A percentile compares a stretch with the other conserved stretches of the same genome.
Conservation (phyloP, 1,140 invertebrate genomes). For the Papilio machaon region DNA sequence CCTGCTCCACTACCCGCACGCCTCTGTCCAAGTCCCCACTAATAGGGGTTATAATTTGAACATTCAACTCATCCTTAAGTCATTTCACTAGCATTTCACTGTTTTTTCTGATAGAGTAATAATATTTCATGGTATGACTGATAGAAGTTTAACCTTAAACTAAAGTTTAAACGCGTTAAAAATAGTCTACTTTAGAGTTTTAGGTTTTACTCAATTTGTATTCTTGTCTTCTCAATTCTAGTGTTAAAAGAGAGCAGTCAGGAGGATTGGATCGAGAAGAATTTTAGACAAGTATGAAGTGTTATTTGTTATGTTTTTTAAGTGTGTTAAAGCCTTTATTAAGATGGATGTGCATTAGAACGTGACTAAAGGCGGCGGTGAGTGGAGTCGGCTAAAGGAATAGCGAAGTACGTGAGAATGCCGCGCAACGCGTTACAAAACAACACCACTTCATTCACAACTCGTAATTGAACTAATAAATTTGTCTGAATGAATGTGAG, state of each 20-base stretch:
- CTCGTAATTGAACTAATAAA: not conserved
- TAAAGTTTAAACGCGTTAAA: too few species aligned
- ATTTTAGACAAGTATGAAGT: too few species aligned
- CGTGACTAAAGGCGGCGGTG: not conserved
- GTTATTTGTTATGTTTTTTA: too few species aligned
- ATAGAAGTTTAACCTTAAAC: too few species aligned
- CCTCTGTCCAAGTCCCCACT: not conserved
- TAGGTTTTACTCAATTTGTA: too few species aligned
- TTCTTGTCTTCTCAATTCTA: too few species aligned
- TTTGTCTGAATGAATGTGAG: not conserved
- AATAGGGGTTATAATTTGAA: not conserved
- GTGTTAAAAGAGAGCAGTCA: too few species aligned
- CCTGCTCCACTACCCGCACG: too few species aligned
- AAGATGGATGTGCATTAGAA: not conserved
- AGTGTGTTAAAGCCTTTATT: too few species aligned
- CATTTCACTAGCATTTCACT: not conserved
- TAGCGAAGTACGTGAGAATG: not conserved
- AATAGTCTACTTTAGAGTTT: too few species aligned
- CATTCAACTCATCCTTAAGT: not conserved
- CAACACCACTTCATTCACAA: not conserved
- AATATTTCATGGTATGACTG: not conserved
- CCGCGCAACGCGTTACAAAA: not conserved
- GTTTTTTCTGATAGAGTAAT: not conserved
- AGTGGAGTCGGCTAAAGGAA: not conserved
- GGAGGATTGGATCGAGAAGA: too few species aligned